phyloP scores from a whole-genome alignment of 1,140 invertebrate species.

The Bicyclus anynana region DNA sequence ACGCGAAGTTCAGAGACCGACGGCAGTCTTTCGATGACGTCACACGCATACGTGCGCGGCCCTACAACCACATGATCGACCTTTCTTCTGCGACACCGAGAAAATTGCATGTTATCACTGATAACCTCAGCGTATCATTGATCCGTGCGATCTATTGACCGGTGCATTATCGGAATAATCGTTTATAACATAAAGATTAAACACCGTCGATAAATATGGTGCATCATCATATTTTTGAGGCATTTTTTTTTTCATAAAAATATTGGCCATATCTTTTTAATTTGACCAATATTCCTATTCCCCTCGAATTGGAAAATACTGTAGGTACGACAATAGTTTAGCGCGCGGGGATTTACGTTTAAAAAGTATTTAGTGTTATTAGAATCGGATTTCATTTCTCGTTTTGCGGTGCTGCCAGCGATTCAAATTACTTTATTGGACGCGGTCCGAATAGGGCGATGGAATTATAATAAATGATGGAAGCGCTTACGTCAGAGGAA shows the following conservation, averaged over 20 bases:
- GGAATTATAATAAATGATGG: conserved; percentile 37
- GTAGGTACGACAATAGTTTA: too few species aligned
- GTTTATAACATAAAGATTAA: background rate
- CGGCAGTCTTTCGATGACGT: conserved; percentile 50
- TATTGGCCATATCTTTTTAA: too few species aligned
- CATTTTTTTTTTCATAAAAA: too few species aligned
- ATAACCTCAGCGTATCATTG: conserved; percentile 8
- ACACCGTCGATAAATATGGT: background rate
- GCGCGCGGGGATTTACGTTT: conserved; percentile 1
- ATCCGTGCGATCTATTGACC: background rate
- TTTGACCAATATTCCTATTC: too few species aligned
- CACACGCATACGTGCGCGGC: conserved; percentile 39
- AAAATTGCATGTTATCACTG: conserved; percentile 6
- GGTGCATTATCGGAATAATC: background rate
- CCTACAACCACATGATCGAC: conserved; percentile 17
- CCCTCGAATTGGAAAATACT: too few species aligned
- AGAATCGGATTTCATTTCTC: conserved; percentile 1
- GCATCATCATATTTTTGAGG: background rate
- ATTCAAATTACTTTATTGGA: conserved; percentile 34
- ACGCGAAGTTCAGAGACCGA: conserved; percentile 57
- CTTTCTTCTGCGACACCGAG: conserved; percentile 4
- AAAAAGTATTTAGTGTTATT: background rate
- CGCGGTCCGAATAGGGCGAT: conserved; percentile 9
- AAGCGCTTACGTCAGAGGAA: conserved; percentile 59
- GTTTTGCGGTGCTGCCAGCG: background rate